These are phyloP conservation scores for Crax fasciolata DNA, from an alignment of 2,797 vertebrate genomes.

Conservation along the genomic window DNA sequence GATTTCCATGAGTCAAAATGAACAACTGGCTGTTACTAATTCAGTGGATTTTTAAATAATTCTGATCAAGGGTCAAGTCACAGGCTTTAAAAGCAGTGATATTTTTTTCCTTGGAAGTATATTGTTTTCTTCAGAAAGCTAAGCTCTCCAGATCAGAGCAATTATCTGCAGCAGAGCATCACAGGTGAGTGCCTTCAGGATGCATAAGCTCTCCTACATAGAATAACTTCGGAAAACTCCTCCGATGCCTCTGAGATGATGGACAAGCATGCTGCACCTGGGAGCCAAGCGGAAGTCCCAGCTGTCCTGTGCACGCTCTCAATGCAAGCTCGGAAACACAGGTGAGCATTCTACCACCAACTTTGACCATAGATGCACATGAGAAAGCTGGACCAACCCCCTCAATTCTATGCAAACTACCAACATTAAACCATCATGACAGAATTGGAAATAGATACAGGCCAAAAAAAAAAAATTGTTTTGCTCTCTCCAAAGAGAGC, in stretches of 20 bases:
- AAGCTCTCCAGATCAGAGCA: not conserved
- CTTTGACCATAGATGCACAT: accelerated
- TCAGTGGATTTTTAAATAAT: constrained; percentile 9
- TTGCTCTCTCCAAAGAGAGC: not conserved
- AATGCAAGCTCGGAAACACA: not conserved
- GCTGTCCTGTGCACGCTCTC: not conserved
- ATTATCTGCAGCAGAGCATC: not conserved
- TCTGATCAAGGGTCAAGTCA: not conserved
- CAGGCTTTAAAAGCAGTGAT: not conserved
- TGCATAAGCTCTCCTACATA: not conserved
- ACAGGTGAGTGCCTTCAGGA: not conserved
- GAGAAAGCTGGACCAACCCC: not conserved
- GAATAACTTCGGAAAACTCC: not conserved
- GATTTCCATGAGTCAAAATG: not conserved
- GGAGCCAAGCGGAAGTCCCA: not conserved
- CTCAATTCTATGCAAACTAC: not conserved
- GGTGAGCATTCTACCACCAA: not conserved
- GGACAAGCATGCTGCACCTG: not conserved
- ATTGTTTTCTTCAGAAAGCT: not conserved
- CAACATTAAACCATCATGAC: not conserved
- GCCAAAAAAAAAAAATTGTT: not conserved
- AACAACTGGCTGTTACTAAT: constrained; percentile 1
- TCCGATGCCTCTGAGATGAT: not conserved
- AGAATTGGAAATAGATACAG: not conserved
- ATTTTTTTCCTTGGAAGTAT: not conserved